Evolutionary conservation across 2,888 invertebrate species (phyloP).

Genomic region (Andrena haemorrhoa): DNA sequence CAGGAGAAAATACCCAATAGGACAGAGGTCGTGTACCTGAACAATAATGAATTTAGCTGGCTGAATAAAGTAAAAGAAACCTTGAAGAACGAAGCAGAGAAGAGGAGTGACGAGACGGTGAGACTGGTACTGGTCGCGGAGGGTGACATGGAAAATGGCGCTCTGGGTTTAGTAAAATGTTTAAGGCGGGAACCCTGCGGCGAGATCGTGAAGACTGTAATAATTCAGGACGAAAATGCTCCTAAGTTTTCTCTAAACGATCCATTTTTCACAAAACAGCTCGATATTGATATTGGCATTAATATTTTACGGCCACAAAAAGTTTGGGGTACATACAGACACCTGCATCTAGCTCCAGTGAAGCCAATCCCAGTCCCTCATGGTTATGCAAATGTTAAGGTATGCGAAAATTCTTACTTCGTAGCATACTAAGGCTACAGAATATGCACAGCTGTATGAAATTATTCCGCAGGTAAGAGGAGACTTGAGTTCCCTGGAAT

Average conservation of each 20-base stretch:
- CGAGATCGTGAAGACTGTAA: conserved; percentile 87
- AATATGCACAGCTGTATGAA: not conserved
- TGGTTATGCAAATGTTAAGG: conserved; percentile 90
- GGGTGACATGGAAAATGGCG: conserved; percentile 89
- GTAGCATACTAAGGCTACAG: not conserved
- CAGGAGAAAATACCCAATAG: conserved; percentile 72
- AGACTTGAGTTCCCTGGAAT: conserved; percentile 93
- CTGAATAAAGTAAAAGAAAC: conserved; percentile 79
- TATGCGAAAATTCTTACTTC: not conserved
- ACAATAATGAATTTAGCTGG: conserved; percentile 82
- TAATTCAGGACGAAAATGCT: conserved; percentile 87
- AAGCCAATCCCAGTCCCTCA: conserved; percentile 87
- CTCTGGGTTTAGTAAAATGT: conserved; percentile 95
- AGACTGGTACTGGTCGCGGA: conserved; percentile 89
- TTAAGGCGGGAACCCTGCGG: conserved; percentile 91
- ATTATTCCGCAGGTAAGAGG: conserved; percentile 87
- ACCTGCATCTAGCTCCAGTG: conserved; percentile 88
- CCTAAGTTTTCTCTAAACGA: conserved; percentile 89
- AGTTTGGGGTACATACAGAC: conserved; percentile 93
- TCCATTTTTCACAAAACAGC: conserved; percentile 89
- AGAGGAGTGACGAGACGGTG: conserved; percentile 84
- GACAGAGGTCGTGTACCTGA: conserved; percentile 69
- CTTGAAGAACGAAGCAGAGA: conserved; percentile 82
- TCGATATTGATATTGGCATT: conserved; percentile 91
- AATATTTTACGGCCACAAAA: conserved; percentile 88